Conservation (phyloP, 2,797 vertebrate species). For the Okamejei kenojei region DNA sequence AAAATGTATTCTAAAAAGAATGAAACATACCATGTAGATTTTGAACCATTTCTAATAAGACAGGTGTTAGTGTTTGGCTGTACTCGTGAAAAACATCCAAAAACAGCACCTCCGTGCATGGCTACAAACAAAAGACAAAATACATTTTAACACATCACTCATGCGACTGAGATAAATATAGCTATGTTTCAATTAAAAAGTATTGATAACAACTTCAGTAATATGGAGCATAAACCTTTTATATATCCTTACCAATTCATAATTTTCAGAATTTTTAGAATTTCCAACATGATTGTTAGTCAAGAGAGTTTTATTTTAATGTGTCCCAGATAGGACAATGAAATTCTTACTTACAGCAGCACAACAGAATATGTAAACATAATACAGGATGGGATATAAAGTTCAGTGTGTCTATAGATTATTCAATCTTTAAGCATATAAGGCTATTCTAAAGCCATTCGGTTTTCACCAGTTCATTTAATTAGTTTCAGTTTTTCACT, state of each 20-base stretch:
- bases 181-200: not conserved
- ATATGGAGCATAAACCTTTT: too few species aligned
- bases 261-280: not conserved
- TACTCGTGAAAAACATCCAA: slow-evolving; percentile 95
- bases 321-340: too few species aligned
- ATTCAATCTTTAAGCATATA: not conserved
- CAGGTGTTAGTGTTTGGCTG: slow-evolving; percentile 85
- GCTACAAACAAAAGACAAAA: slow-evolving; percentile 55
- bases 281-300: not conserved
- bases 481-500: not conserved
- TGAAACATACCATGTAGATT: slow-evolving; percentile 72
- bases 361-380: too few species aligned
- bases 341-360: too few species aligned
- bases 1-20: not conserved
- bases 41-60: slow-evolving; percentile 89
- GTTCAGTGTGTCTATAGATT: too few species aligned
- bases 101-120: slow-evolving; percentile 92
- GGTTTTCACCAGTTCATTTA: not conserved
- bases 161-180: not conserved
- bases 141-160: not conserved
- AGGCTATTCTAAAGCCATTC: not conserved
- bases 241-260: not conserved
- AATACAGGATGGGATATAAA: too few species aligned
- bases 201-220: not conserved
- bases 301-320: too few species aligned